A percentile compares a stretch with the other conserved stretches of the same genome.
These are phyloP conservation scores for Acyrthosiphon pisum DNA, from an alignment of 1,140 invertebrate species.

Conservation along the genomic window DNA sequence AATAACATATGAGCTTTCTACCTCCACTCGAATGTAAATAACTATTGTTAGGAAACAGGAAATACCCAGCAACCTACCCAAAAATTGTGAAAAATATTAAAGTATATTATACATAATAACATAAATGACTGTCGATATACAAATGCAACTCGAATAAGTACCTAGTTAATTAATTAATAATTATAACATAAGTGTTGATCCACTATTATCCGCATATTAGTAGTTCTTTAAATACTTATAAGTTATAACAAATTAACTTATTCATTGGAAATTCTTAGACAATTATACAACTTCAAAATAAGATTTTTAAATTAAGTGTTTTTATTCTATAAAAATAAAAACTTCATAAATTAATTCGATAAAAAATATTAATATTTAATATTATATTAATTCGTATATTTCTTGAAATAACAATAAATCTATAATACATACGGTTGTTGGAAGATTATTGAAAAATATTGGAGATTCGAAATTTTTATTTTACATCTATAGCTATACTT, in stretches of 20 bases:
- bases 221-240: too few species aligned
- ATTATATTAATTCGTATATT: too few species aligned
- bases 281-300: too few species aligned
- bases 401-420: too few species aligned
- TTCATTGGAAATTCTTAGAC: too few species aligned
- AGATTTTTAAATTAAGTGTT: too few species aligned
- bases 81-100: neutral
- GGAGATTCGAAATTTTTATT: neutral
- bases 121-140: neutral
- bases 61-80: neutral
- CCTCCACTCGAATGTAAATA: neutral
- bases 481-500: neutral
- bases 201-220: too few species aligned
- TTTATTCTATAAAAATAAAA: neutral
- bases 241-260: too few species aligned
- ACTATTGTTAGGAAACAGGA: neutral
- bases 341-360: neutral
- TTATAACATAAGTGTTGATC: neutral
- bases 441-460: neutral
- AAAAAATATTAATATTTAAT: too few species aligned
- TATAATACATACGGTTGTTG: too few species aligned
- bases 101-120: too few species aligned
- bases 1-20: neutral
- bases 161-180: too few species aligned
- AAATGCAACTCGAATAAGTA: neutral